Evolutionary conservation across 2,888 invertebrate genomes (phyloP).

Genomic region (Calephelis perditalis): DNA sequence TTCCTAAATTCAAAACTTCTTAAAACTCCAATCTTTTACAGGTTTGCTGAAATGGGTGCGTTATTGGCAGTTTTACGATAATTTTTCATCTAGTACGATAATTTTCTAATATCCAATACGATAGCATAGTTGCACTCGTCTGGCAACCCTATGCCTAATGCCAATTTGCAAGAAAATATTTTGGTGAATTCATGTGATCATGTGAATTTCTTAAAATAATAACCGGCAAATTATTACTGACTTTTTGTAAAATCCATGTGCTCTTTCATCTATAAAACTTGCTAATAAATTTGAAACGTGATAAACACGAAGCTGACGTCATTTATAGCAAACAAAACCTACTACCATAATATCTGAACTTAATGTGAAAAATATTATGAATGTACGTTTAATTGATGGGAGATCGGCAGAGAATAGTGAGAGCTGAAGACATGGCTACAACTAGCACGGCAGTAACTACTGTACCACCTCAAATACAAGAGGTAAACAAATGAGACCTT

Average conservation of each 20-base stretch:
- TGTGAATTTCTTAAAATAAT: not conserved
- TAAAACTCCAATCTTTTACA: too few species aligned
- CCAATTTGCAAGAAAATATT: too few species aligned
- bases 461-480: conserved; percentile 55
- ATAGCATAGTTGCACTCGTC: too few species aligned
- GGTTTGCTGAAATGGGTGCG: too few species aligned
- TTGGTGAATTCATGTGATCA: not conserved
- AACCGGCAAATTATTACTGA: not conserved
- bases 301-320: not conserved
- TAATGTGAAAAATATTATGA: conserved; percentile 38
- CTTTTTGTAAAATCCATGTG: too few species aligned
- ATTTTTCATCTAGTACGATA: too few species aligned
- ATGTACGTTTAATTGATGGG: conserved; percentile 51
- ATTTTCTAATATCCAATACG: too few species aligned
- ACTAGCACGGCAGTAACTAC: conserved; percentile 66
- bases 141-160: too few species aligned
- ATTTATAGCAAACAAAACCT: not conserved
- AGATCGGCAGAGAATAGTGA: conserved; percentile 43
- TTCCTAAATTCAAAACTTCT: too few species aligned
- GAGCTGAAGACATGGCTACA: conserved; percentile 62
- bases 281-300: too few species aligned
- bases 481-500: conserved; percentile 52
- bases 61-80: too few species aligned
- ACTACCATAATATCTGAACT: conserved; percentile 14
- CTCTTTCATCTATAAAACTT: too few species aligned